phyloP scores from a whole-genome alignment of 2,797 vertebrate genomes.

The Melanotaenia maccullochi region DNA sequence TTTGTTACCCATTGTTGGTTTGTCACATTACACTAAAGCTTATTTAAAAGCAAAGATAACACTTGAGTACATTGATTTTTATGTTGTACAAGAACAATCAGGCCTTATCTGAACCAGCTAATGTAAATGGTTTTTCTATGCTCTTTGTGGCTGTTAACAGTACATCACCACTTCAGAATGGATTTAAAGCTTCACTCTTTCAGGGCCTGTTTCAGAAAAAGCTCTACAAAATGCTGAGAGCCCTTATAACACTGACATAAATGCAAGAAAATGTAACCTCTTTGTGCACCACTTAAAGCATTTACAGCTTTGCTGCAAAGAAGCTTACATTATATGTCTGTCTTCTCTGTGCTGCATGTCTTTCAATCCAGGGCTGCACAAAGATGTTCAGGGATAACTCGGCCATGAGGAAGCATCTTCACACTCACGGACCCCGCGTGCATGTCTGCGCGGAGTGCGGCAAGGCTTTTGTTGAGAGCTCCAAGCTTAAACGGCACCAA shows the following conservation, averaged over 20 bases:
- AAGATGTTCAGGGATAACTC: conserved; percentile 99
- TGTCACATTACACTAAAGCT: conserved; percentile 19
- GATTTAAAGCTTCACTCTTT: neutral
- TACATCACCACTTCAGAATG: conserved; percentile 1
- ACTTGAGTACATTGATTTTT: conserved; percentile 31
- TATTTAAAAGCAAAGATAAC: conserved; percentile 28
- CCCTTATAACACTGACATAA: conserved; percentile 9
- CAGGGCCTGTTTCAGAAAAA: neutral
- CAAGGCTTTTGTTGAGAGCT: conserved; percentile 99
- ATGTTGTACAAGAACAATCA: conserved; percentile 16
- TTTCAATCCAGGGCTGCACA: conserved; percentile 90
- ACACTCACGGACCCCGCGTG: conserved; percentile 97
- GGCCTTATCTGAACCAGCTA: conserved; percentile 21
- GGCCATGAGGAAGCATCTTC: conserved; percentile 99
- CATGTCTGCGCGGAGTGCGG: conserved; percentile 99
- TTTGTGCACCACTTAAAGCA: neutral
- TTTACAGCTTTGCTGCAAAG: conserved; percentile 3
- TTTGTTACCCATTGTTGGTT: conserved; percentile 1
- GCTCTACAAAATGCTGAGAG: neutral
- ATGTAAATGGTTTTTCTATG: conserved; percentile 21
- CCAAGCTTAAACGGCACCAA: conserved; percentile 98
- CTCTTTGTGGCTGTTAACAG: conserved; percentile 18
- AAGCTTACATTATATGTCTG: conserved; percentile 15
- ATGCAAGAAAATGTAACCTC: neutral
- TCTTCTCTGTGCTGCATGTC: conserved; percentile 3